Conservation (phyloP, 2,888 invertebrate genomes). For the Lasioglossum malachurum region DNA sequence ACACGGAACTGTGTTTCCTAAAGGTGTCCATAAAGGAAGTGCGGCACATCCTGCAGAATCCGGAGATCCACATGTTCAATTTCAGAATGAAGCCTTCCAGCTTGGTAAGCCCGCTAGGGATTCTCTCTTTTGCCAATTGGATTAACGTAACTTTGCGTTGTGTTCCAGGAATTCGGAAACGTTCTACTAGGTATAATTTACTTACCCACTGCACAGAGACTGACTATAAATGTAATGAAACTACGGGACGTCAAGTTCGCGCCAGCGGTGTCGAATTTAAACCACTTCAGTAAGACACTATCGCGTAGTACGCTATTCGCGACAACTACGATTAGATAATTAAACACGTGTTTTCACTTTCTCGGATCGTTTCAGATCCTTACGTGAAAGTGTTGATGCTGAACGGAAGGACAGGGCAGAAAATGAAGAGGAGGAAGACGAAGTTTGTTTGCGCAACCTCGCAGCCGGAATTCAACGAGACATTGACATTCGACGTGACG, state of each 20-base stretch:
- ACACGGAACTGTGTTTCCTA: constrained; percentile 85
- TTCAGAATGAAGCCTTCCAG: constrained; percentile 83
- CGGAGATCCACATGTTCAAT: constrained; percentile 83
- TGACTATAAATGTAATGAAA: constrained; percentile 85
- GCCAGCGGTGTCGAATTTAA: constrained; percentile 75
- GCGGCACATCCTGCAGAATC: constrained; percentile 81
- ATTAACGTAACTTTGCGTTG: background rate
- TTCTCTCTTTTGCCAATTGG: background rate
- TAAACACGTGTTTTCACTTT: background rate
- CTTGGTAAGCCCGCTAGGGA: constrained; percentile 76
- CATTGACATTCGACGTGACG: constrained; percentile 84
- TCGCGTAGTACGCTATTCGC: background rate
- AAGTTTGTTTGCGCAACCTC: constrained; percentile 73
- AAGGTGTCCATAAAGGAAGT: constrained; percentile 84
- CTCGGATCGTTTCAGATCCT: constrained; percentile 78
- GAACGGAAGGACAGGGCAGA: constrained; percentile 83
- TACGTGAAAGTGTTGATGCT: constrained; percentile 84
- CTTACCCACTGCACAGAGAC: constrained; percentile 85
- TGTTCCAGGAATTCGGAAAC: constrained; percentile 84
- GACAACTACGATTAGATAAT: background rate
- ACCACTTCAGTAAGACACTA: constrained; percentile 82
- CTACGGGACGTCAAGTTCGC: constrained; percentile 83
- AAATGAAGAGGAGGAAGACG: constrained; percentile 84
- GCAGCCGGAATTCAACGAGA: constrained; percentile 85
- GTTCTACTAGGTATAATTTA: constrained; percentile 85